Evolutionary conservation across 2,888 invertebrate genomes (phyloP), one percentile per base, ranked within the genome.

Genomic region (Meandrusa payeni): DNA sequence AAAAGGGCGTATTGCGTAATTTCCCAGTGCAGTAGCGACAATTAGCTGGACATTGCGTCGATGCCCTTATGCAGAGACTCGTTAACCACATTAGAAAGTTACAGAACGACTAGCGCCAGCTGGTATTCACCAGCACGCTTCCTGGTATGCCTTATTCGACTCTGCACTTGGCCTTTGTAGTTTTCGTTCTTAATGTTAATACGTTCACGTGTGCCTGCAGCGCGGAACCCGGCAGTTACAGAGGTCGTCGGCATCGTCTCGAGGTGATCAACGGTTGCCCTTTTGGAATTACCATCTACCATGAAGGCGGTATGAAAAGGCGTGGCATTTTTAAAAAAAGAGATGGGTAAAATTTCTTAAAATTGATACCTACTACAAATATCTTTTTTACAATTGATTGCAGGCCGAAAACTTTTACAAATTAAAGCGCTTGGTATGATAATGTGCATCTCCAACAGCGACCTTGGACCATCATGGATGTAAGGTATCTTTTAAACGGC

Each of bases 191-290:
- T 47, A 50, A 52, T 65, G 63, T 66, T 61, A 66, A 69, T 66
- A 67, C 65, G 59, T 64, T 62, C 55, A 51, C 54, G 50, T 54
- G 54, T 55, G 50, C 33, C 47, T 38, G 40, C 11, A 29, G 39
- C 12, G 26, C 33, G 23, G 61, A 72, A 79, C 76, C 81, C 82
- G 83, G 83, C 69, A 82, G 78, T 69, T 51, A 64, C 57, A 61
- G 70, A 72, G 70, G 74, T 65, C 69, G 59, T 54, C 52, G 26
- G 44, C 61, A 52, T 64, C 65, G 53, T 53, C 61, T 66, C 70
- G 71, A 73, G 74, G 73, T 73, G 67, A 76, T 76, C 69, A 51
- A 61, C 64, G 53, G 59, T 52, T 75, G 77, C 74, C 73, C 76
- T 78, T 76, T 71, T 66, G 47, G 59, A 61, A 61, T 51, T 59